phyloP scores from a whole-genome alignment of 2,113 vertebrate genomes.

The Tursiops truncatus region DNA sequence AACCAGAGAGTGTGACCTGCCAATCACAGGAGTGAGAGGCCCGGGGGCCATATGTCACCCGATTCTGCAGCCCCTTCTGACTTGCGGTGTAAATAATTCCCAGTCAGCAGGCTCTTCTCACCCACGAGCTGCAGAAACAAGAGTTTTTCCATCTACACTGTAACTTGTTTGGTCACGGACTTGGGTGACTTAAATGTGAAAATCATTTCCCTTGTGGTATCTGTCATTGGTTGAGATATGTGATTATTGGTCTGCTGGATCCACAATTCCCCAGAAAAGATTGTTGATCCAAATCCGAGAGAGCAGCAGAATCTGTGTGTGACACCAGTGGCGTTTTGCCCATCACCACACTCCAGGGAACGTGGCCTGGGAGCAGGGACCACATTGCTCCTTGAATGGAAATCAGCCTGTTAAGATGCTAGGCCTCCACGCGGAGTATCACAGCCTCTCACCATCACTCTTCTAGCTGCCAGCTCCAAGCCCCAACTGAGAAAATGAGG shows the following conservation, averaged over 20 bases:
- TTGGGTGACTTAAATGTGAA: constrained; percentile 41
- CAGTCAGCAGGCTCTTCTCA: constrained; percentile 30
- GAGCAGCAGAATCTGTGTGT: not conserved
- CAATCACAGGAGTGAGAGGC: constrained; percentile 68
- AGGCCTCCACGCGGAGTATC: not conserved
- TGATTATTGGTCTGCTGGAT: not conserved
- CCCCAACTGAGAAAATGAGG: not conserved
- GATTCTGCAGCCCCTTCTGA: constrained; percentile 21
- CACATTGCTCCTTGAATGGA: not conserved
- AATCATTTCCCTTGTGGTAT: constrained; percentile 37
- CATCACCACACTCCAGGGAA: not conserved
- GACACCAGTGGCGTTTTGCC: not conserved
- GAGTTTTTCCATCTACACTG: not conserved
- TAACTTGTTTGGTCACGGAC: constrained; percentile 18
- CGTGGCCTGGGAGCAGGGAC: not conserved
- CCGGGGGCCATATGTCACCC: constrained; percentile 57
- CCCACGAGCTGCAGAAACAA: constrained; percentile 37
- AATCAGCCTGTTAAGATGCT: not conserved
- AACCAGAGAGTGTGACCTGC: constrained; percentile 77
- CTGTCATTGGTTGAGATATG: constrained; percentile 53
- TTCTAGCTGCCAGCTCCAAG: not conserved
- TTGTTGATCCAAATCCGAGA: constrained; percentile 30
- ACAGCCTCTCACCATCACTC: not conserved
- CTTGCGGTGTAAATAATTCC: constrained; percentile 31
- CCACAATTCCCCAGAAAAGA: constrained; percentile 42